These are phyloP conservation scores for Tyrophagus putrescentiae DNA, from an alignment of 1,140 invertebrate species.

Conservation along the genomic window DNA sequence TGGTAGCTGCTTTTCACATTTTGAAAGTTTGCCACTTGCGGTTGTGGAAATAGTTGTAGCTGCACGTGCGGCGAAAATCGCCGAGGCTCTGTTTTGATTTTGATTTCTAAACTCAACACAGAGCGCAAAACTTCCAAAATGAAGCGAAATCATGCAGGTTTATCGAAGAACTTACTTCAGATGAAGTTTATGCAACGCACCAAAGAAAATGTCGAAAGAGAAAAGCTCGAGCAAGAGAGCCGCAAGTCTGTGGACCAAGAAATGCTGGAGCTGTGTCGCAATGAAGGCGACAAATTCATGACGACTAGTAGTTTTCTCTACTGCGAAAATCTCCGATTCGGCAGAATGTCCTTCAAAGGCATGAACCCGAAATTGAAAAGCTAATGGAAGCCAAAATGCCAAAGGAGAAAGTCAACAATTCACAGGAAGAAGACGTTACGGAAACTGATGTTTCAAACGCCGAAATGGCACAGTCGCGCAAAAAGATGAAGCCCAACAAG, in stretches of 20 bases:
- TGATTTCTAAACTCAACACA: not conserved
- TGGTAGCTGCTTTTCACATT: not conserved
- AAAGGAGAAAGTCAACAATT: not conserved
- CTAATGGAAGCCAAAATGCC: slow-evolving; percentile 6
- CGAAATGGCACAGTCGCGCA: slow-evolving; percentile 18
- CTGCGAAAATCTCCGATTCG: slow-evolving; percentile 58
- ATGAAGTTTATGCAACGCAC: slow-evolving; percentile 71
- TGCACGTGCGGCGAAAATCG: too few relatives aligned
- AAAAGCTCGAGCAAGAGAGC: slow-evolving; percentile 53
- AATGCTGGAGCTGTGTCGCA: slow-evolving; percentile 44
- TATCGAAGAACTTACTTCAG: slow-evolving; percentile 31
- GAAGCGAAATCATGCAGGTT: slow-evolving; percentile 5
- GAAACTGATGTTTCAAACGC: slow-evolving; percentile 12
- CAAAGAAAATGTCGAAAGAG: slow-evolving; percentile 59
- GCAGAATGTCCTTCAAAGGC: slow-evolving; percentile 65
- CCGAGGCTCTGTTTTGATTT: too few relatives aligned
- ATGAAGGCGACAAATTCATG: slow-evolving; percentile 37
- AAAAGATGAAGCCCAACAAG: slow-evolving; percentile 9
- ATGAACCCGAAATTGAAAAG: slow-evolving; percentile 69
- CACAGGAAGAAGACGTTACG: not conserved
- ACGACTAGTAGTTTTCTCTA: slow-evolving; percentile 57
- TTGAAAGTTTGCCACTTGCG: slow-evolving; percentile 2
- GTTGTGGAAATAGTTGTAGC: too few relatives aligned
- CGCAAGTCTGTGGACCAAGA: slow-evolving; percentile 45
- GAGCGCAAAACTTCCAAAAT: slow-evolving; percentile 1